These are phyloP conservation scores for Acheta domesticus DNA, from an alignment of 2,888 invertebrate genomes.

Conservation along the genomic window DNA sequence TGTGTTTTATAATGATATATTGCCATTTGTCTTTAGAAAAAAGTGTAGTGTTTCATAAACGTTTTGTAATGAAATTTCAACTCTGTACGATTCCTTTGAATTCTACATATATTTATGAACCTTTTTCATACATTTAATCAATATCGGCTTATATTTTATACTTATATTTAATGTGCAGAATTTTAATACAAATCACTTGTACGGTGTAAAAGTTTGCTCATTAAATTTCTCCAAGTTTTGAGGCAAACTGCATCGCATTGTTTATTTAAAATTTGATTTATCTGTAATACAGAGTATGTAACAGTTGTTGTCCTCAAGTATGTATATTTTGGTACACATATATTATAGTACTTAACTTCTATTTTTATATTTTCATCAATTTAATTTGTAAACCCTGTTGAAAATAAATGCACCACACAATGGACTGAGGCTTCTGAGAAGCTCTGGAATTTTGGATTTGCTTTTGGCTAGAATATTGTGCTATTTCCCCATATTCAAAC, in stretches of 20 bases:
- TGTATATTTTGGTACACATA: constrained; percentile 18
- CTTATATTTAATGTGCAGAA: no score
- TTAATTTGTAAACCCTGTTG: neutral
- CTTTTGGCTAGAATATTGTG: neutral
- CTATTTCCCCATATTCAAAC: neutral
- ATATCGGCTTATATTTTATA: no score
- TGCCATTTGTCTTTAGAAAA: neutral
- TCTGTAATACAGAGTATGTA: constrained; percentile 3
- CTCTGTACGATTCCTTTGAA: neutral
- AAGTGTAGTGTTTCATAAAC: neutral
- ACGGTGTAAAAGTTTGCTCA: no score
- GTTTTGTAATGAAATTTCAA: neutral
- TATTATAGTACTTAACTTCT: neutral
- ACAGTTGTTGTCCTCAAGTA: neutral
- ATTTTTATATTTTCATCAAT: neutral
- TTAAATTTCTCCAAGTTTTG: no score
- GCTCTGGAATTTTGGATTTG: neutral
- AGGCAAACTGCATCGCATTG: no score
- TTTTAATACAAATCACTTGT: no score
- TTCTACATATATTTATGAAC: neutral
- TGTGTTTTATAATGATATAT: neutral
- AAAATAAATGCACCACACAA: constrained; percentile 4
- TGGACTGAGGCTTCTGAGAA: neutral
- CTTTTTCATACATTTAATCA: no score
- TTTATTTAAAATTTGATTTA: neutral